A percentile compares a stretch with the other conserved stretches of the same genome.
These are phyloP conservation scores for Harmothoe impar DNA, from an alignment of 2,888 invertebrate species.

Conservation along the genomic window DNA sequence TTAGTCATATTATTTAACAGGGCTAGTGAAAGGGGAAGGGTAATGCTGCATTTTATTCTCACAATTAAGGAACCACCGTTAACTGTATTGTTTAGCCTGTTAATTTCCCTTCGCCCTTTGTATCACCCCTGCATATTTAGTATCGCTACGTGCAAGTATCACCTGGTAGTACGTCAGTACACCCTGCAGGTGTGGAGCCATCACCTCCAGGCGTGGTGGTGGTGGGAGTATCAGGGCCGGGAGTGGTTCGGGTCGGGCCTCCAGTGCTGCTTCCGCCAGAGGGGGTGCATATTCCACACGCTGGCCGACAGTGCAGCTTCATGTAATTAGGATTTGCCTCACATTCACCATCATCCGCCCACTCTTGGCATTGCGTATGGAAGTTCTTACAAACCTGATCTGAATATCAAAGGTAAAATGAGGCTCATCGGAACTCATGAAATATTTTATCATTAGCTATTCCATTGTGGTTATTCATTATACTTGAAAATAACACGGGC, in stretches of 20 bases:
- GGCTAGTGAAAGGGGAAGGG: too few relatives aligned
- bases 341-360: conserved; percentile 76
- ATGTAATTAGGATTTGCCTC: conserved; percentile 76
- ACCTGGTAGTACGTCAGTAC: background rate
- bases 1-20: too few relatives aligned
- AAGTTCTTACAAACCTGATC: conserved; percentile 68
- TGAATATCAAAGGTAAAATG: background rate
- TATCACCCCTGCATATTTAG: too few relatives aligned
- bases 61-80: too few relatives aligned
- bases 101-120: too few relatives aligned
- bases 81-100: too few relatives aligned
- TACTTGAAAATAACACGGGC: background rate
- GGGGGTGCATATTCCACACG: conserved; percentile 74
- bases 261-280: background rate
- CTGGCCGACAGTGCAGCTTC: conserved; percentile 76
- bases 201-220: conserved; percentile 23
- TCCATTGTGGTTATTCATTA: background rate
- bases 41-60: too few relatives aligned
- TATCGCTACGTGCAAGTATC: too few relatives aligned
- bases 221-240: background rate
- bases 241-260: background rate
- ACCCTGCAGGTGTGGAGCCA: background rate
- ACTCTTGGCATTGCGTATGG: conserved; percentile 69
- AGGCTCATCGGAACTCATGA: background rate
- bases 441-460: background rate